Conservation (phyloP, 2,888 invertebrate species). For the Phragmatobia fuliginosa region DNA sequence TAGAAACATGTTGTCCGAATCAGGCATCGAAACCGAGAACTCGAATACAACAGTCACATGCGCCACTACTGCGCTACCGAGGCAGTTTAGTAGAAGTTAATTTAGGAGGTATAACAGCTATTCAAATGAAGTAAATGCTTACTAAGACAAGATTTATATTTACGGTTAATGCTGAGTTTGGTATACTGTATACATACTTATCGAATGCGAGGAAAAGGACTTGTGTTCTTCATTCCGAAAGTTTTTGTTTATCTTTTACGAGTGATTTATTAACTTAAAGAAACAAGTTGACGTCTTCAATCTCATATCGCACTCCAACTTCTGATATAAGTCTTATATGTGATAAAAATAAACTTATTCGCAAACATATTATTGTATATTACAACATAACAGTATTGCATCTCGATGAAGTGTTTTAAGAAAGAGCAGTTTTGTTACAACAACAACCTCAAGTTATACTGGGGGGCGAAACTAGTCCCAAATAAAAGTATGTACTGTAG, state of each 20-base stretch:
- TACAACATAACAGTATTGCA: not conserved
- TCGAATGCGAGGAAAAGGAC: not conserved
- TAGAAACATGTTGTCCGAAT: too few species aligned
- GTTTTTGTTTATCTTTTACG: not conserved
- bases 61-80: too few species aligned
- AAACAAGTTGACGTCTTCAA: constrained; percentile 2
- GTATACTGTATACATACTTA: not conserved
- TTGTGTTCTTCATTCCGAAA: not conserved
- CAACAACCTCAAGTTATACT: too few species aligned
- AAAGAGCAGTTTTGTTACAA: not conserved
- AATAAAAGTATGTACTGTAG: too few species aligned
- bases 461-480: too few species aligned
- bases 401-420: not conserved
- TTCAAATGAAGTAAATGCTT: not conserved
- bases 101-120: not conserved
- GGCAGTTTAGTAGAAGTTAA: too few species aligned
- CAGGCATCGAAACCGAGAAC: too few species aligned
- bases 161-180: not conserved
- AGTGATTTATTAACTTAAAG: not conserved
- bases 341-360: not conserved
- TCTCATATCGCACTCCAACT: not conserved
- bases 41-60: too few species aligned
- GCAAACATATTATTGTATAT: not conserved
- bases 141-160: not conserved
- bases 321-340: not conserved